These are phyloP conservation scores for Tipula confusa DNA, from an alignment of 2,888 invertebrate genomes.

Conservation along the genomic window DNA sequence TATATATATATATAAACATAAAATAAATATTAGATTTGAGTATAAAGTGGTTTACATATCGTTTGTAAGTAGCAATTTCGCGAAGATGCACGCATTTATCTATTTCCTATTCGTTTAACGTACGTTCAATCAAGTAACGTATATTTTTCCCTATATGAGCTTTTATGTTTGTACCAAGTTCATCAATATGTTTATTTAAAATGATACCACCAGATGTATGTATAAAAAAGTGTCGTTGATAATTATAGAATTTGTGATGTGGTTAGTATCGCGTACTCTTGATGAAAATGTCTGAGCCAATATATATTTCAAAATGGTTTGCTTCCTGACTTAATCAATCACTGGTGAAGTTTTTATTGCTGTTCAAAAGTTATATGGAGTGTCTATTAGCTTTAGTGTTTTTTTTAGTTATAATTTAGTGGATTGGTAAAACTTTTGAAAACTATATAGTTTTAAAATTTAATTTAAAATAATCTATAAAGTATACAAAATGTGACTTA, in stretches of 20 bases:
- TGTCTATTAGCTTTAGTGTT: no score
- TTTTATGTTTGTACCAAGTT: not conserved
- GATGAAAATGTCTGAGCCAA: not conserved
- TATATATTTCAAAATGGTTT: not conserved
- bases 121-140: not conserved
- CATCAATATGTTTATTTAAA: not conserved
- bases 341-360: no score
- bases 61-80: not conserved
- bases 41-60: not conserved
- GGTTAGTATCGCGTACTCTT: not conserved
- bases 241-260: not conserved
- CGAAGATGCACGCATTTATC: not conserved
- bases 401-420: no score
- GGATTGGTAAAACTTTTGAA: no score
- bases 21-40: not conserved
- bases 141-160: not conserved
- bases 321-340: no score
- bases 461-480: no score
- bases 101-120: not conserved
- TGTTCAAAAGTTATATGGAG: no score
- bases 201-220: not conserved
- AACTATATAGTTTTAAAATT: no score
- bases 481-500: no score
- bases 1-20: no score
- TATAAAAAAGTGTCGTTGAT: not conserved